Percentiles rank a stretch among this genome's conserved stretches.
These are phyloP conservation scores for Pseudochirops cupreus DNA, from an alignment of 2,797 vertebrate species.

Conservation along the genomic window DNA sequence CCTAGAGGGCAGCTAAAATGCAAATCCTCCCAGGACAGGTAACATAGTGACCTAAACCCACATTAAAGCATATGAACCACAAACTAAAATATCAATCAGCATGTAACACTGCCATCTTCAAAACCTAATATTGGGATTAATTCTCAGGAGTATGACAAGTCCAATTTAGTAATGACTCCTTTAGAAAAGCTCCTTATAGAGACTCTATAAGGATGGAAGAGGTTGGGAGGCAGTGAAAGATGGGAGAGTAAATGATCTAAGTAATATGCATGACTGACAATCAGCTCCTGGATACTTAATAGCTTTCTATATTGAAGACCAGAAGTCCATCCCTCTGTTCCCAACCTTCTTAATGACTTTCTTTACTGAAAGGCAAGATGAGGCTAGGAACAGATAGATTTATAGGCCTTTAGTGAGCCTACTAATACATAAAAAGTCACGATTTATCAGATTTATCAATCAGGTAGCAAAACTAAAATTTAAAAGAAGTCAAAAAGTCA, in stretches of 20 bases:
- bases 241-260: neutral
- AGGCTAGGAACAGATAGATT: neutral
- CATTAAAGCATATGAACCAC: neutral
- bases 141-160: conserved; percentile 10
- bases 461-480: neutral
- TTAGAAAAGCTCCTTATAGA: conserved; percentile 7
- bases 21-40: neutral
- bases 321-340: neutral
- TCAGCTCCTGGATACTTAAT: neutral
- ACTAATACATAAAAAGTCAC: neutral
- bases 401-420: neutral
- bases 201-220: neutral
- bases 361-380: neutral
- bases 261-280: neutral
- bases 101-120: neutral
- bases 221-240: neutral
- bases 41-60: neutral
- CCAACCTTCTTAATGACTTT: fast-evolving
- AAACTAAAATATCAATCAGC: neutral
- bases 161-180: neutral
- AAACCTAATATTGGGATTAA: neutral
- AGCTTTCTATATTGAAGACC: neutral
- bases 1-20: neutral
- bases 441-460: neutral
- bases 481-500: conserved; percentile 5